Evolutionary conservation across 1,140 invertebrate species (phyloP), one percentile per base, ranked within the genome.

Genomic region (Eumeta japonica): DNA sequence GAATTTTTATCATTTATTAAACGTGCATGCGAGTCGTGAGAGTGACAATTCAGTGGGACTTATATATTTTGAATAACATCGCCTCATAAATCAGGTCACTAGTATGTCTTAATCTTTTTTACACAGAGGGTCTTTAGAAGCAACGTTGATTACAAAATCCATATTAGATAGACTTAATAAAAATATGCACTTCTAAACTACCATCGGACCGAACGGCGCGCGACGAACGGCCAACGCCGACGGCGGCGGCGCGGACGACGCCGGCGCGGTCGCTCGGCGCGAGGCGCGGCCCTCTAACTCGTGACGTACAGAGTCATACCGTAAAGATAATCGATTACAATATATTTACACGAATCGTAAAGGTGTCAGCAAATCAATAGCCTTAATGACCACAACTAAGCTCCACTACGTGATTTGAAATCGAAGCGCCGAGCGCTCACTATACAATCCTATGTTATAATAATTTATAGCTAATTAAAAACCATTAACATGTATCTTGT

Each of bases 121-220:
- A 74, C 65, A 74, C 63, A 74, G 63, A 74, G 58, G 63, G 60
- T 66, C 62, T 74, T 70, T 57, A 72, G 70, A 74, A 74, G 66
- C 70, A 68, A 74, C 65, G 65, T 70, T 62, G 60, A 68, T 74
- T 74, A 71, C 65, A 74, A 71, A 70, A 74, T 71, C 71, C 63
- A 70, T 74, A 65, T 61, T 55, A 71, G 61, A 68, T 67, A 62
- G 64, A 70, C 66, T 74, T 74, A 74, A 71, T 70, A 71, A 71
- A 52, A 70, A 71, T 71, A 71, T 70, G 66, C 65, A 51, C 71
- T 71, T 68, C 68, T 73, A 73, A 62, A 63, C 59, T 73, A 73
- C 61, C 48, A 27, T 27, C 29, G 35, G 44, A 15, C 33, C 16
- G 32, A 32, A 10, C 20, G 13, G 31, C 32, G 39, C 32, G 35